Percentiles rank a stretch among this genome's conserved stretches.
Conservation (phyloP, 1,140 invertebrate species). For the Drosophila subobscura region DNA sequence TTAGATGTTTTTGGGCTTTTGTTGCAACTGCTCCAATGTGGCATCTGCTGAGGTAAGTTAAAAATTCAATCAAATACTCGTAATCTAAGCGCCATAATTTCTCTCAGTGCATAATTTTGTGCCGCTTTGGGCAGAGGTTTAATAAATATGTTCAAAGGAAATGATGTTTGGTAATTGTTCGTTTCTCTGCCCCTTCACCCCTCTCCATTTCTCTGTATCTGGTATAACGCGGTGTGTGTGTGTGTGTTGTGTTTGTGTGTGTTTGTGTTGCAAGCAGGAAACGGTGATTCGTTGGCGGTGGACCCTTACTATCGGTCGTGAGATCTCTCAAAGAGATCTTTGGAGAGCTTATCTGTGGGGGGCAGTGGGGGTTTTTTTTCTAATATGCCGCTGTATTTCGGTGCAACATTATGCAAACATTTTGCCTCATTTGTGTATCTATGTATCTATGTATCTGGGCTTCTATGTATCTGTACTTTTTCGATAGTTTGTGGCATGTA, state of each 20-base stretch:
- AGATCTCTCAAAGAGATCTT: slow-evolving; percentile 51
- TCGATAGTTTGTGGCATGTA: slow-evolving; percentile 14
- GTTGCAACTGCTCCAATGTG: too few species aligned
- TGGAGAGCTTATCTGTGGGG: slow-evolving; percentile 15
- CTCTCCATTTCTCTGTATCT: slow-evolving; percentile 24
- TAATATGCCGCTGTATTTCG: slow-evolving; percentile 43
- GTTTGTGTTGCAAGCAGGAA: slow-evolving; percentile 58
- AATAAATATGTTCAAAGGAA: slow-evolving; percentile 83
- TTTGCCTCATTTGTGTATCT: slow-evolving; percentile 27
- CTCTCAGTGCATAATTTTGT: slow-evolving; percentile 39
- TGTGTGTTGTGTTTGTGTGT: slow-evolving; percentile 39
- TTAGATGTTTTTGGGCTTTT: too few species aligned
- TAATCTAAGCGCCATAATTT: too few species aligned
- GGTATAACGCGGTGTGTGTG: slow-evolving; percentile 39
- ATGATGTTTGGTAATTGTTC: slow-evolving; percentile 83
- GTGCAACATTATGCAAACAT: slow-evolving; percentile 45
- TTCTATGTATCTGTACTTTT: not conserved
- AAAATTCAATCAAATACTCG: too few species aligned
- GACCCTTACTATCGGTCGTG: slow-evolving; percentile 68
- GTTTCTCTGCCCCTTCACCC: not conserved
- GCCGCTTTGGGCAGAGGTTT: slow-evolving; percentile 67
- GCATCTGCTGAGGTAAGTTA: too few species aligned
- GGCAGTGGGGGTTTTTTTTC: slow-evolving; percentile 6
- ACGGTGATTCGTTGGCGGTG: slow-evolving; percentile 45
- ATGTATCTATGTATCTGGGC: too few species aligned